Base-by-base conservation (phyloP, 2,113 vertebrate genomes). In the Paralichthys olivaceus region DNA sequence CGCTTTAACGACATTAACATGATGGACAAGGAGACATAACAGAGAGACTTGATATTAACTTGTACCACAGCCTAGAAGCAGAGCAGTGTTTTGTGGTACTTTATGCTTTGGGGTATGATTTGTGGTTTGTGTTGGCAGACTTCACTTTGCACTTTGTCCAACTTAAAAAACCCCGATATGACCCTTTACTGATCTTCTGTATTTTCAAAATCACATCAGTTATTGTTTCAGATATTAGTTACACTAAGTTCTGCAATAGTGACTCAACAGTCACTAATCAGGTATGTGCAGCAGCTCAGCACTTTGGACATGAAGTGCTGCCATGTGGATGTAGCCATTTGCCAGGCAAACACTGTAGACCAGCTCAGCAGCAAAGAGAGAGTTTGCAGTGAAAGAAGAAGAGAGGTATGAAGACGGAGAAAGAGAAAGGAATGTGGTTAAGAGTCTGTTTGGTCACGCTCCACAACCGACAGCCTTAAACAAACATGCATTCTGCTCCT, bases 381-480 rank as follows among this genome's bases (percentile, higher is more conserved):
- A 37, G 49, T 8, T 37, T 47, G 2, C 23, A 75, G 71, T 17
- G 7, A 14, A 53, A 22, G 59, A 23, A 54, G 1, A 26, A 8
- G 14, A 40, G 0, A 40, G 26, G 20, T 20, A 19, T n/a, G 26
- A 17, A 66, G 23, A 60, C 12, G n/a, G 12, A 20, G 56, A 37
- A 22, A 61, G 55, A n/a, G 81, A 79, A 66, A 72, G 69, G 79
- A 79, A 75, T 73, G 79, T 54, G 56, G 65, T 80, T 67, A 37
- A 66, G 61, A 68, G 74, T 82, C 32, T 69, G 62, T 79, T 77
- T 81, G 76, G 74, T 89, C 74, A 70, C 13, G 56, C 65, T 89
- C 80, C 80, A 85, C 74, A 75, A 73, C 63, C 61, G 6, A 79
- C 63, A 49, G 72, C 77, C 79, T 84, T 77, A 91, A 88, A 82